Base-by-base conservation (phyloP, 2,797 vertebrate genomes). In the Characodon lateralis region DNA sequence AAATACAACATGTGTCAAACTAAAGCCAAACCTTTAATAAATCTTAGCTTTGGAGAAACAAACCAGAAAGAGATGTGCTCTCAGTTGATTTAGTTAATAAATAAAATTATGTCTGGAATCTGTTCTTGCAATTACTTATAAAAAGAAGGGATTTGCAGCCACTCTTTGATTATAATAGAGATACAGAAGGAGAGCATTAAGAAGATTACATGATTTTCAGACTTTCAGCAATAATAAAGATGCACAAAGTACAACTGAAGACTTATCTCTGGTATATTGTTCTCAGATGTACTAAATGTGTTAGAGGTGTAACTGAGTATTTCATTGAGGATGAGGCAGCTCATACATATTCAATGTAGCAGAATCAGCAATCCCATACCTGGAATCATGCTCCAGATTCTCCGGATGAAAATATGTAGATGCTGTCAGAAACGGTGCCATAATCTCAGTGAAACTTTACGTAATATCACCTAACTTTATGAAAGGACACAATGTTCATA, bases 171-270 rank as follows among this genome's bases (percentile, higher is more conserved):
- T 82, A 82, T 85, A 66, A 71, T 72, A 26, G 70, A 12, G 46
- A 82, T 81, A 82, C 77, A 68, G 79, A 78, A 73, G 68, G 41
- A 77, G 0, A 2, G 76, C 31, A 74, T 89, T 85, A 89, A 80
- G 72, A 89, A 82, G 78, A 90, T 87, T 83, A 86, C 31, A 9
- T 87, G 81, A 78, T 74, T 85, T 63, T 59, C 43, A 77, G 71
- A 73, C 79, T 53, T 77, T 73, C 74, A 71, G 77, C 71, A 55
- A 79, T 28, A 78, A 35, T 41, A 41, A 48, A 78, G 71, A 85
- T 51, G 71, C 46, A 79, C 56, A 66, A 58, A 74, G 41, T 22
- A 46, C 77, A 56, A 80, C 69, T 20, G 26, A 50, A 78, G 85
- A 81, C 74, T 75, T 26, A 63, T 79, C 69, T 76, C 2, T 8